Percentiles rank a stretch among this genome's conserved stretches.
These are phyloP conservation scores for Antennarius striatus DNA, from an alignment of 2,113 vertebrate species.

Conservation along the genomic window DNA sequence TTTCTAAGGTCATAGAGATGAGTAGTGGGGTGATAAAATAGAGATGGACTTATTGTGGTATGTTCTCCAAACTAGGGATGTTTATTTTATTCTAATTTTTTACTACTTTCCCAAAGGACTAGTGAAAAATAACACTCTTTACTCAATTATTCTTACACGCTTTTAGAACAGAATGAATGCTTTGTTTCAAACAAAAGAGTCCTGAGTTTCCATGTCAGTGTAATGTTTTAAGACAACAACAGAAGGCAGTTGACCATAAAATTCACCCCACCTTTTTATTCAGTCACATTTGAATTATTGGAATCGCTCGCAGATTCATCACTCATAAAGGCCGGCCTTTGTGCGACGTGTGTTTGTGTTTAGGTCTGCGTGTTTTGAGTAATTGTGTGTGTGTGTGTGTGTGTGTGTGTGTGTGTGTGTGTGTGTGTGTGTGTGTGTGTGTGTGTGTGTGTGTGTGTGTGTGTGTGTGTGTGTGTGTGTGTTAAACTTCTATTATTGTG, in stretches of 20 bases:
- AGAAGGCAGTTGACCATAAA: constrained; percentile 64
- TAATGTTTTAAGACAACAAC: constrained; percentile 57
- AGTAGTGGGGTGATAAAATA: neutral
- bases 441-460: neutral
- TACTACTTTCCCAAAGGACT: neutral
- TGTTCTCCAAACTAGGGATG: neutral
- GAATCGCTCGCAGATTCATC: constrained; percentile 58
- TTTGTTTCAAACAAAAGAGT: constrained; percentile 22
- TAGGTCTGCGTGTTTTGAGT: constrained; percentile 5
- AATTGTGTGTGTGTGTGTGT: neutral
- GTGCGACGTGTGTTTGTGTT: constrained; percentile 19
- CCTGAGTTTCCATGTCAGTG: constrained; percentile 47
- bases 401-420: constrained; percentile 1
- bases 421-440: neutral
- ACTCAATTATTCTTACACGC: constrained; percentile 14
- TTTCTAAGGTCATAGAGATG: neutral
- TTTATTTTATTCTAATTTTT: neutral
- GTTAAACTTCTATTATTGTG: constrained; percentile 1
- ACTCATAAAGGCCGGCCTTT: constrained; percentile 56
- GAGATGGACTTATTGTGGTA: neutral
- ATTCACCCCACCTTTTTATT: constrained; percentile 71
- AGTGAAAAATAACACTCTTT: constrained; percentile 4
- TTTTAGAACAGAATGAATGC: neutral
- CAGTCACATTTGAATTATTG: constrained; percentile 72
- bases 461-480: neutral